Evolutionary conservation across 2,888 invertebrate genomes (phyloP), one percentile per base, ranked within the genome.

Genomic region (Himalopsyche japonica): DNA sequence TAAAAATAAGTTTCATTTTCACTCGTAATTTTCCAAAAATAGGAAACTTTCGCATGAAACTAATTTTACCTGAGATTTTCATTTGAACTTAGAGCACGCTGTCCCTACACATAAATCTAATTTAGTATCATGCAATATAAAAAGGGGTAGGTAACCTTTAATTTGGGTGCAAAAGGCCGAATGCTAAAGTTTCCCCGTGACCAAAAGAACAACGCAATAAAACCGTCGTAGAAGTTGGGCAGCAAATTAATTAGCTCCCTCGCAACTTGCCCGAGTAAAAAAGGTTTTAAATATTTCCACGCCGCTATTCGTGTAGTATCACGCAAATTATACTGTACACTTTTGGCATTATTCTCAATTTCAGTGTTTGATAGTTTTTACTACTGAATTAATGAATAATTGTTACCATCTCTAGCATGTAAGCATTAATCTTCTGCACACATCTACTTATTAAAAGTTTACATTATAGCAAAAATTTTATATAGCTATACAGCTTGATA

Each of bases 261-360:
- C 24, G 32, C 76, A 57, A 57, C 20, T 57, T 20, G 6, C 57
- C 24, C 8, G 30, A 76, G 32, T 32, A 76, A 76, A 76, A 76
- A 76, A 76, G 76, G 76, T 34, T 76, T 70, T 76, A 76, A 76
- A 76, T 76, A 34, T 76, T 76, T 30, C 76, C 32, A n/a, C 76
- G 30, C 76, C 76, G 76, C 76, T n/a, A 20, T 57, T 57, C 20
- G 57, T 24, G 57, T 4, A 20, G 57, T 57, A 20, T 20, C 57
- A 20, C 48, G 15, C n/a, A 24, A 57, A 57, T 57, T 57, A 57
- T 24, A 57, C 4, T 10, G 24, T 57, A 57, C 24, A 24, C 7
- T 57, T 57, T 57, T 20, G 57, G 24, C 20, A 57, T 57, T 8
- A 57, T 57, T 57, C 57, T 57, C 4, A 20, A 57, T 20, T 57